Evolutionary conservation across 2,113 vertebrate species (phyloP), one percentile per base, ranked within the genome.

Genomic region (Dolichotis patagonum): DNA sequence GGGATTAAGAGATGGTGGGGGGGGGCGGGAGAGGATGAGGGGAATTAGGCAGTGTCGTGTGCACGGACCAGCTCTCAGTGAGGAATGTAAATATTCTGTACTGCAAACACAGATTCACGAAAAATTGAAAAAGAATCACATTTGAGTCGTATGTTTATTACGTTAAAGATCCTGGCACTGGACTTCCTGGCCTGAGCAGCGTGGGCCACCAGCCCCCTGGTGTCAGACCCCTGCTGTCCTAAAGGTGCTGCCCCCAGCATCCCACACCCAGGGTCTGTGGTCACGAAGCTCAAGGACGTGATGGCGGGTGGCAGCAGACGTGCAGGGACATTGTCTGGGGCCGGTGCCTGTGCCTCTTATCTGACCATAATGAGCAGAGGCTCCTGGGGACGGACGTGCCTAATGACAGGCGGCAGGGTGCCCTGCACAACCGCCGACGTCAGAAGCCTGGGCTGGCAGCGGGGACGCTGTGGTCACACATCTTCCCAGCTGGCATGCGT

Each of bases 101-200:
- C 73, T 77, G 43, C 26, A 46, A 49, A 43, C 73, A 46, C 13
- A 11, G 13, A 43, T 38, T 49, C 75, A 4, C 13, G 17, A 17
- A 49, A 46, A 30, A 49, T 19, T 8, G 43, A 49, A 43, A 28
- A 77, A 46, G 86, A 60, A 22, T 35, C 22, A 22, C n/a, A 49
- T 60, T 52, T 3, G 35, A 52, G 75, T 24, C 35, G 10, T n/a
- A 3, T 14, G n/a, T 35, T 60, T 86, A 41, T 56, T 90, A 43
- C 24, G 43, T 22, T 26, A 46, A 78, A 14, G 71, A 46, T 3
- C n/a, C 69, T 10, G 7, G 65, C 17, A 4, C 8, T 12, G 0
- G 0, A 28, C 30, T 6, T 1, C 10, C 5, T 0, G 20, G 10
- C 10, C 35, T 46, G 6, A 26, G 5, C 16, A 20, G 30, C 0